Conservation (phyloP, 2,888 invertebrate genomes). For the Julus scandinavius region DNA sequence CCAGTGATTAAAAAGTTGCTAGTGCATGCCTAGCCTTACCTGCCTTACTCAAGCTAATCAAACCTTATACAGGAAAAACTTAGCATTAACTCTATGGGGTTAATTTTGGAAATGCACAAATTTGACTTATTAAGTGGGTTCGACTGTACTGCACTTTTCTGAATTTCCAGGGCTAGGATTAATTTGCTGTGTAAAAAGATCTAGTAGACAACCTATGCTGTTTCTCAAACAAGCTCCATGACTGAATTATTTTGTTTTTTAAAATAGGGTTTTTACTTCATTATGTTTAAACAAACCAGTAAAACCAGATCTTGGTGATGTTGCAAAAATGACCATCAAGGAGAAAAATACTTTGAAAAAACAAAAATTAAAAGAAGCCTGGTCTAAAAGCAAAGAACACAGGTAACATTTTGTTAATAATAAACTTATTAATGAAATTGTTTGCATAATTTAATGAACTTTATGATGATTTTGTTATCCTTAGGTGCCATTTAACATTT, state of each 20-base stretch:
- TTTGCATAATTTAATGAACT: not conserved
- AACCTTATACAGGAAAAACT: too few species aligned
- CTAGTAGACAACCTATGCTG: too few species aligned
- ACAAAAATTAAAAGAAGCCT: not conserved
- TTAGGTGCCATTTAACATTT: conserved; percentile 49
- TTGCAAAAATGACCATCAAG: not conserved
- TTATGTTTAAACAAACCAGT: not conserved
- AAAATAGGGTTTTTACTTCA: not conserved
- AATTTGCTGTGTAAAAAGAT: too few species aligned
- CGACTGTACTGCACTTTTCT: too few species aligned
- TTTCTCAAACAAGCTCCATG: not conserved
- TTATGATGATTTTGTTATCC: not conserved
- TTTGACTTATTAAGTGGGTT: too few species aligned
- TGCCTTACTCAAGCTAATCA: too few species aligned
- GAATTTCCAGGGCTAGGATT: too few species aligned
- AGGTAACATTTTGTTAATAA: not conserved
- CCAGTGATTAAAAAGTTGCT: too few species aligned
- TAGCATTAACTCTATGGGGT: too few species aligned
- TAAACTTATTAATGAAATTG: not conserved
- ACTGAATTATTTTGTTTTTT: not conserved
- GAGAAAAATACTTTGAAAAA: conserved; percentile 23
- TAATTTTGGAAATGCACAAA: too few species aligned
- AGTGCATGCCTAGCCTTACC: too few species aligned
- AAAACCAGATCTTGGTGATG: not conserved
- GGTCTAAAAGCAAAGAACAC: not conserved